These are phyloP conservation scores for Oxystoma pomonae DNA, from an alignment of 2,888 invertebrate genomes.

Conservation along the genomic window DNA sequence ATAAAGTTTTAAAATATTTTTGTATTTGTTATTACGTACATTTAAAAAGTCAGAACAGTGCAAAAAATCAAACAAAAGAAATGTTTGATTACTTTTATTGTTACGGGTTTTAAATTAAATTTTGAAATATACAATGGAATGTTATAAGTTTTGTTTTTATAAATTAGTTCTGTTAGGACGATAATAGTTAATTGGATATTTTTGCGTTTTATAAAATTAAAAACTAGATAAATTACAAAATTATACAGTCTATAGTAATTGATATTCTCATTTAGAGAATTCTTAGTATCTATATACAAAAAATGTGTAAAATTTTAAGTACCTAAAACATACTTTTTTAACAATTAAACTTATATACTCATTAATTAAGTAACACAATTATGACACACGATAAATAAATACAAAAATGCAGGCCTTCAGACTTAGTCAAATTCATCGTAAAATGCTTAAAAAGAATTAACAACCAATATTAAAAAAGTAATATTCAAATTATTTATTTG, in stretches of 20 bases:
- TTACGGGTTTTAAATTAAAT: background rate
- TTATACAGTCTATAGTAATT: background rate
- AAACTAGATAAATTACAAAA: background rate
- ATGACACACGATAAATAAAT: background rate
- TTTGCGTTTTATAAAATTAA: background rate
- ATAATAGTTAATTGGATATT: no score
- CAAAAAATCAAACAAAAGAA: no score
- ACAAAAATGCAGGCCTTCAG: background rate
- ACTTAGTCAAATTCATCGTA: background rate
- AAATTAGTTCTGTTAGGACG: background rate
- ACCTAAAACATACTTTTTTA: background rate
- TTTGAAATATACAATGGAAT: background rate
- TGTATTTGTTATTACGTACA: no score
- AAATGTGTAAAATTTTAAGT: background rate
- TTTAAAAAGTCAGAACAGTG: no score
- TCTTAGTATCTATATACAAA: background rate
- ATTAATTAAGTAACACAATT: background rate
- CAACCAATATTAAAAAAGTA: background rate
- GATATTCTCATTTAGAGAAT: background rate
- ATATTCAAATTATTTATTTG: conserved; percentile 27
- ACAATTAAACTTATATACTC: background rate
- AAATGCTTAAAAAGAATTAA: background rate
- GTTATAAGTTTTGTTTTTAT: background rate
- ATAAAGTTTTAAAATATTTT: no score
- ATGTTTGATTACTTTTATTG: background rate